Percentiles rank a stretch among this genome's conserved stretches.
phyloP scores from a whole-genome alignment of 2,113 vertebrate genomes.

The Rhea americana region DNA sequence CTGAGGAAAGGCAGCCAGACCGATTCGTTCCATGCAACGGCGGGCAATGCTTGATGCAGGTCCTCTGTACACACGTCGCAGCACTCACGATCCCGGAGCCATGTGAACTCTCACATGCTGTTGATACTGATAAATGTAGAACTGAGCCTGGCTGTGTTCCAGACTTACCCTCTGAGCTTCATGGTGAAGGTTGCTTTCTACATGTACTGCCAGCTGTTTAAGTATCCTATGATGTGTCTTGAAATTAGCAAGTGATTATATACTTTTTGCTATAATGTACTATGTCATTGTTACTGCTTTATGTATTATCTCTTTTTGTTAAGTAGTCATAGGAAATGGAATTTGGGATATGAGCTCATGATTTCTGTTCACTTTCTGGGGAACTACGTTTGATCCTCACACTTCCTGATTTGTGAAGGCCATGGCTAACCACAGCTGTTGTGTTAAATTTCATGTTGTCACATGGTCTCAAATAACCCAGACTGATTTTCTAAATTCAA shows the following conservation, averaged over 20 bases:
- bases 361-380: background rate
- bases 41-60: background rate
- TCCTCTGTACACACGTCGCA: background rate
- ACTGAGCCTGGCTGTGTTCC: background rate
- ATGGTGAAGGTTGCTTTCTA: background rate
- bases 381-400: background rate
- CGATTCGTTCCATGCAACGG: background rate
- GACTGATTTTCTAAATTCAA: background rate
- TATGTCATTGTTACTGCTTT: background rate
- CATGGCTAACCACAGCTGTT: background rate
- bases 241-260: background rate
- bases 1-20: background rate
- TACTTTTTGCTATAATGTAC: background rate
- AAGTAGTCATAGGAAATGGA: background rate
- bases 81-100: background rate
- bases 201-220: background rate
- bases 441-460: background rate
- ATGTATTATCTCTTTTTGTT: background rate
- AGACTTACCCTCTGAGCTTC: background rate
- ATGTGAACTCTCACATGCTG: background rate
- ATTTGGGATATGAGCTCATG: background rate
- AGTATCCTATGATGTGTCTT: background rate
- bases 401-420: background rate
- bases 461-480: background rate
- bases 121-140: background rate